Conservation (phyloP, 1,140 invertebrate genomes). For the Drosophila mauritiana region DNA sequence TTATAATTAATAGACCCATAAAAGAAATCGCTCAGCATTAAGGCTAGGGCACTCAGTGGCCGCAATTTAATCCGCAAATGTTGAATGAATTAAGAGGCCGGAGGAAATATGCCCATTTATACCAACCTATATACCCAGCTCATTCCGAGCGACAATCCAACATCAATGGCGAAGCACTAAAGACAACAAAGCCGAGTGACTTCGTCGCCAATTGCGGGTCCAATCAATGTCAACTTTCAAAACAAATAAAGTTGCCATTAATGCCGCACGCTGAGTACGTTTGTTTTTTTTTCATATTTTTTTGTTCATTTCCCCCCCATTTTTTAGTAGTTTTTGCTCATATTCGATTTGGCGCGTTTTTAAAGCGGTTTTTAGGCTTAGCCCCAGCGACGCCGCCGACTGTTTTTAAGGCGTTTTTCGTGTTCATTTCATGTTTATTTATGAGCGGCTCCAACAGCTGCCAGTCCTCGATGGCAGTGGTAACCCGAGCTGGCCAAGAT, state of each 20-base stretch:
- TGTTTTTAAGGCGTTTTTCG: slow-evolving; percentile 73
- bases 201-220: slow-evolving; percentile 70
- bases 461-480: slow-evolving; percentile 37
- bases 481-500: slow-evolving; percentile 59
- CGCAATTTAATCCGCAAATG: neutral
- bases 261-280: slow-evolving; percentile 60
- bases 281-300: slow-evolving; percentile 38
- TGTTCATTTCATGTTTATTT: slow-evolving; percentile 83
- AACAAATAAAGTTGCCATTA: slow-evolving; percentile 82
- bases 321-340: slow-evolving; percentile 41
- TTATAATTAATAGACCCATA: too few relatives aligned
- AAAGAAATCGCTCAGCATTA: neutral
- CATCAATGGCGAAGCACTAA: slow-evolving; percentile 4
- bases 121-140: slow-evolving; percentile 36
- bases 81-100: neutral
- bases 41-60: neutral
- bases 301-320: neutral
- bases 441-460: slow-evolving; percentile 72
- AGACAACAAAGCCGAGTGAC: slow-evolving; percentile 32
- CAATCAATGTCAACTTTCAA: slow-evolving; percentile 83
- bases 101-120: slow-evolving; percentile 10
- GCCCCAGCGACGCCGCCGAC: slow-evolving; percentile 28
- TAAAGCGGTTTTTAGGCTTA: slow-evolving; percentile 70
- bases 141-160: slow-evolving; percentile 7
- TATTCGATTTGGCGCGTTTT: slow-evolving; percentile 67